Percentiles rank a stretch among this genome's conserved stretches.
These are phyloP conservation scores for Semnornis frantzii DNA, from an alignment of 2,113 vertebrate species.

Conservation along the genomic window DNA sequence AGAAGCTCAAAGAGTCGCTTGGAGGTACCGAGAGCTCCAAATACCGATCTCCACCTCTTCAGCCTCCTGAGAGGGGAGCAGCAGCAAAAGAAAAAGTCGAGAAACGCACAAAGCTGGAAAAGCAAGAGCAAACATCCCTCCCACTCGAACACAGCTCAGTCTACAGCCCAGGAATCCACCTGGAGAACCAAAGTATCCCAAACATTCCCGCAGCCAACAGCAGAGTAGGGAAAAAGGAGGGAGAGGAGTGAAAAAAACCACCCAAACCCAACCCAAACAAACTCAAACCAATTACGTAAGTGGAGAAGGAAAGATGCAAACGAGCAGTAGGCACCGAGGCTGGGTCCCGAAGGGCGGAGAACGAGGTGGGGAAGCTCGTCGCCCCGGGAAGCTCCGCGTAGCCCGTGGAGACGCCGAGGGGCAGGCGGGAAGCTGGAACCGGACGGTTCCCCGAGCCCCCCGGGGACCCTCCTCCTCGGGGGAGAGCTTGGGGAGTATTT, in stretches of 20 bases:
- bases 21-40: not conserved
- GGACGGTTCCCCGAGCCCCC: not conserved
- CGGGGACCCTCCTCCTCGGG: not conserved
- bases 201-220: conserved; percentile 18
- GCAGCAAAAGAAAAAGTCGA: not conserved
- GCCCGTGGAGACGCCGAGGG: not conserved
- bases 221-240: not conserved
- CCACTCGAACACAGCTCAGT: not conserved
- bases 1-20: not conserved
- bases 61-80: not conserved
- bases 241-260: not conserved
- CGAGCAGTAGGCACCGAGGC: not conserved
- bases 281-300: conserved; percentile 7
- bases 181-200: conserved; percentile 51
- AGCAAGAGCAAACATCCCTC: conserved; percentile 28
- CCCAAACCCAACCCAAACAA: not conserved
- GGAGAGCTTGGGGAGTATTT: too few relatives aligned
- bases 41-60: not conserved
- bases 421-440: not conserved
- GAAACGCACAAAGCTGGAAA: conserved; percentile 8
- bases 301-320: not conserved
- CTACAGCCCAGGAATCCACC: conserved; percentile 56
- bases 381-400: not conserved
- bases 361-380: not conserved
- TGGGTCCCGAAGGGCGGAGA: not conserved